Conservation (phyloP, 2,888 invertebrate species). For the Tipula lateralis region DNA sequence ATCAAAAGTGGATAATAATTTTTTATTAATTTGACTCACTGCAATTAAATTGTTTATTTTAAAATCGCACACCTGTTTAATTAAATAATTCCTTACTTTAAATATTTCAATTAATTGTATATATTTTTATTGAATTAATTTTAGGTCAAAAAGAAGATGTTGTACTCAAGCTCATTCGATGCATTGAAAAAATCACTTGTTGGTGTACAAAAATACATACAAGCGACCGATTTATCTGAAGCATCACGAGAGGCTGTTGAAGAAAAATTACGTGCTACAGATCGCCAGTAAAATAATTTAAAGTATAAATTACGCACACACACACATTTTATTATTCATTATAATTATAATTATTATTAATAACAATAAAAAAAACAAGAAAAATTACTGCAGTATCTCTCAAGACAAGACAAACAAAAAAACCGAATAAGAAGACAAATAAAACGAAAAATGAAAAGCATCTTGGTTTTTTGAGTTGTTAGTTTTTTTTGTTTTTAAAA, state of each 20-base stretch:
- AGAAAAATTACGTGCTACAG: slow-evolving; percentile 89
- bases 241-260: slow-evolving; percentile 90
- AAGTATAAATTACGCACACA: slow-evolving; percentile 32
- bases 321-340: slow-evolving; percentile 28
- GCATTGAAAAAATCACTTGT: slow-evolving; percentile 95
- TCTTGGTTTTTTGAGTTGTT: slow-evolving; percentile 6
- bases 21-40: background rate
- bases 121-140: slow-evolving; percentile 32
- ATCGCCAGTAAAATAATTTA: slow-evolving; percentile 68
- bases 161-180: slow-evolving; percentile 92
- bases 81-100: background rate
- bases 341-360: slow-evolving; percentile 14
- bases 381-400: slow-evolving; percentile 26
- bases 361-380: slow-evolving; percentile 20
- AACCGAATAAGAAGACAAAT: background rate
- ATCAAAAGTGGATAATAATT: background rate
- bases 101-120: background rate
- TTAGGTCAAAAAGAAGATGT: slow-evolving; percentile 75
- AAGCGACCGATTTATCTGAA: slow-evolving; percentile 92
- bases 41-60: background rate
- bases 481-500: background rate
- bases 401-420: slow-evolving; percentile 19
- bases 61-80: background rate
- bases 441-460: background rate
- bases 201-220: slow-evolving; percentile 95